Evolutionary conservation across 2,797 vertebrate species (phyloP).

Genomic region (Urophycis tenuis): DNA sequence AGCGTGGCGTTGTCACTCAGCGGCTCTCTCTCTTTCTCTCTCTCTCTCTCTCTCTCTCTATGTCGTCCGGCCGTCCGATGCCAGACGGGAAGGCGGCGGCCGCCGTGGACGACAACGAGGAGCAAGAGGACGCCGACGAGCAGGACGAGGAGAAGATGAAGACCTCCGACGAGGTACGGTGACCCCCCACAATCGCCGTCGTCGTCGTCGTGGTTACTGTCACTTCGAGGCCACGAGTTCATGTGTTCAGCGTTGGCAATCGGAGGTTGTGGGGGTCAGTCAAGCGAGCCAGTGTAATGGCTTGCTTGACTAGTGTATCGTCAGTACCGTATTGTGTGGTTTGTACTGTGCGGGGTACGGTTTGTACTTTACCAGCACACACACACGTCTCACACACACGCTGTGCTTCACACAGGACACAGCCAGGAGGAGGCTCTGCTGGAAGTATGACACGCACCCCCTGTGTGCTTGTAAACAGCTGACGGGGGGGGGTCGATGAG

Average conservation of each 20-base stretch:
- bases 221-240: no score
- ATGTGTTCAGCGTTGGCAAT: no score
- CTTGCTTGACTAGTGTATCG: neutral
- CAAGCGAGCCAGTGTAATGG: neutral
- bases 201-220: no score
- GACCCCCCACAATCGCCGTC: neutral
- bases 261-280: no score
- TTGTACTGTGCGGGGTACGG: neutral
- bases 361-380: neutral
- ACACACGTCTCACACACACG: no score
- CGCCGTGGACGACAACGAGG: conserved; percentile 64
- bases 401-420: neutral
- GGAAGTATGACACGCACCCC: neutral
- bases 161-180: conserved; percentile 72
- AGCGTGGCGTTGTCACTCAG: neutral
- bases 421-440: neutral
- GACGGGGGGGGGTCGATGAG: neutral
- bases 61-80: neutral
- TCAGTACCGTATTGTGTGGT: neutral
- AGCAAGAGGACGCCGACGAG: conserved; percentile 71
- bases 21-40: neutral
- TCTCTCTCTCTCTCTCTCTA: no score
- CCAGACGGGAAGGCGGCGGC: conserved; percentile 36
- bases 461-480: neutral
- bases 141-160: conserved; percentile 82